Conservation (phyloP, 2,113 vertebrate species). For the Menura novaehollandiae region DNA sequence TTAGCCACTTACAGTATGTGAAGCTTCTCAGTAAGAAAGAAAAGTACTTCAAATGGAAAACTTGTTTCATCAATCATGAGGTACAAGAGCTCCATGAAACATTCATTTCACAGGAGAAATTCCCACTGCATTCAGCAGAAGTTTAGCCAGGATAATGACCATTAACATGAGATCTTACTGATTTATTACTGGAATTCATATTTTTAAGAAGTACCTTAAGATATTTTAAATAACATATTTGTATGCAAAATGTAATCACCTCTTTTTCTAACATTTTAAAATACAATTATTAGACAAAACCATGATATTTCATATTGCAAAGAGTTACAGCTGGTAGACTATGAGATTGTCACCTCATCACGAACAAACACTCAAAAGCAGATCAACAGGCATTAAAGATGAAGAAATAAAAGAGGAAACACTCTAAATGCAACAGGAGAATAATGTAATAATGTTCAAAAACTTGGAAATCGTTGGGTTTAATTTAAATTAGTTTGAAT, state of each 20-base stretch:
- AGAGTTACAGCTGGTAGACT: constrained; percentile 52
- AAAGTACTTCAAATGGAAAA: neutral
- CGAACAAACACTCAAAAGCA: constrained; percentile 41
- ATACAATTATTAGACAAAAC: constrained; percentile 11
- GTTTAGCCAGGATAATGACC: neutral
- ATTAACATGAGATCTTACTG: neutral
- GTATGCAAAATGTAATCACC: neutral
- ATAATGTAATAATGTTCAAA: neutral
- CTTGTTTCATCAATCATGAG: neutral
- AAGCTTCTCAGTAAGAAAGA: constrained; percentile 3
- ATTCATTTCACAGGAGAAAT: neutral
- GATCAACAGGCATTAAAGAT: constrained; percentile 51
- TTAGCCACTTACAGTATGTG: neutral
- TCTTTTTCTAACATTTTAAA: neutral
- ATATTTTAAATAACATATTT: neutral
- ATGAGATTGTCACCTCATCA: constrained; percentile 35
- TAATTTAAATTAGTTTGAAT: neutral
- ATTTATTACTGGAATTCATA: neutral
- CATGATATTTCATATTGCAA: constrained; percentile 52
- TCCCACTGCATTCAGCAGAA: neutral
- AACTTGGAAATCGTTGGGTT: neutral
- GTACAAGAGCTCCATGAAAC: neutral
- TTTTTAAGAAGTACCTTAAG: neutral
- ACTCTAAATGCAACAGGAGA: neutral
- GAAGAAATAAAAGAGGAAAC: constrained; percentile 63